Evolutionary conservation across 2,797 vertebrate genomes (phyloP), one percentile per base, ranked within the genome.

Genomic region (Argya squamiceps): DNA sequence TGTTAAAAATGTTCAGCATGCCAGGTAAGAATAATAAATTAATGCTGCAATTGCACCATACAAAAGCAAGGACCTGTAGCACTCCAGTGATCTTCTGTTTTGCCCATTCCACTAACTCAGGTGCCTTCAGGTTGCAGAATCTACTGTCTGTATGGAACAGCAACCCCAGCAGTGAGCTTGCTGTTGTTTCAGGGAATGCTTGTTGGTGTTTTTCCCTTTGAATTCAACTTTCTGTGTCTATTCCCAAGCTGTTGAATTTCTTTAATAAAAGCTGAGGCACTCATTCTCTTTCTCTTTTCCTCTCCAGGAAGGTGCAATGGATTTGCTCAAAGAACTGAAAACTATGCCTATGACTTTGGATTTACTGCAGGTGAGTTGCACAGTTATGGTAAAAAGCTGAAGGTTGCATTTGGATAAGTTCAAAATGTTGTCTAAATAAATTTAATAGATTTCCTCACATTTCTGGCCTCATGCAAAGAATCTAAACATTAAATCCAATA

Each of bases 261-360:
- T 59, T 70, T 50, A 21, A 6, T 59, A 50, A 26, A 79, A 44
- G 23, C 46, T 55, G 67, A 92, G 73, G 29, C 7, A 6, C 20
- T 91, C 27, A n/a, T 21, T 77, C 53, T 43, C 26, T 68, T 74
- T 67, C 22, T 78, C 23, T 78, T 68, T 37, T 87, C 19, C 11
- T 97, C 67, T 91, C 4, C 92, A 99, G 99, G 99, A 99, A 16
- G 99, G 99, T 39, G 99, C 99, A 80, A 97, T 99, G 83, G 99
- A 99, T 96, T 98, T 99, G 91, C 98, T 99, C 91, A 99, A 97
- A 92, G 99, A 99, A 94, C 97, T 99, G 83, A 99, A 99, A 97
- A 98, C 97, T 97, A 99, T 99, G 97, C 98, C 99, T 15, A 98
- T 99, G 98, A 99, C 99, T 58, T 97, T 99, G 97, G 99, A 99